Evolutionary conservation across 2,888 invertebrate species (phyloP).

Genomic region (Drosophila leonis): DNA sequence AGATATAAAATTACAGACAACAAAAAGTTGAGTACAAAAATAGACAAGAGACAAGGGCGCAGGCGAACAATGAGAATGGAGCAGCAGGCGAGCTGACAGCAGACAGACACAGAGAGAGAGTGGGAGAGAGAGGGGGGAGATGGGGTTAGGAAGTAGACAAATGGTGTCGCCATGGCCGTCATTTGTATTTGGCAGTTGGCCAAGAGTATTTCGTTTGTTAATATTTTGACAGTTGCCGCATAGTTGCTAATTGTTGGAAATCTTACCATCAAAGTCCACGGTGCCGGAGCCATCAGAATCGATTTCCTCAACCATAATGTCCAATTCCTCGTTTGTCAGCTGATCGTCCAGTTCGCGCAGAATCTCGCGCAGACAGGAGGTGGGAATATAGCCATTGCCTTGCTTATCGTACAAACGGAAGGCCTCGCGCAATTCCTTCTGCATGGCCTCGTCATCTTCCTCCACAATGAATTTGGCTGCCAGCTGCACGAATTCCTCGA

Average conservation of each 20-base stretch:
- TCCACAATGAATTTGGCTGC: slow-evolving; percentile 99
- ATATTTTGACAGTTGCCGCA: slow-evolving; percentile 32
- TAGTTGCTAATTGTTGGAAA: slow-evolving; percentile 36
- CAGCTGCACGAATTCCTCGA: slow-evolving; percentile 97
- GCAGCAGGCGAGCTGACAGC: slow-evolving; percentile 3
- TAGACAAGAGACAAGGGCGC: slow-evolving; percentile 36
- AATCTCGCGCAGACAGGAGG: slow-evolving; percentile 96
- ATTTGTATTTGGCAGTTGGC: slow-evolving; percentile 45
- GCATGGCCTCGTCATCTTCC: slow-evolving; percentile 98
- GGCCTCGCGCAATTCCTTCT: slow-evolving; percentile 98
- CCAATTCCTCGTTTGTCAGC: slow-evolving; percentile 96
- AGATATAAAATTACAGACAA: slow-evolving; percentile 5
- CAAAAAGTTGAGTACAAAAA: slow-evolving; percentile 28
- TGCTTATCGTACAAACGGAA: slow-evolving; percentile 99
- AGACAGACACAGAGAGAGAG: neutral
- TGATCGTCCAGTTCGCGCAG: slow-evolving; percentile 98
- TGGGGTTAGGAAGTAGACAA: neutral
- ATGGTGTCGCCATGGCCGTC: slow-evolving; percentile 40
- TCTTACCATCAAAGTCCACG: slow-evolving; percentile 98
- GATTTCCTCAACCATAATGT: slow-evolving; percentile 99
- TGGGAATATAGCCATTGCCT: slow-evolving; percentile 98
- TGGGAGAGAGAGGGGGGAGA: neutral
- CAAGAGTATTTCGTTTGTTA: slow-evolving; percentile 31
- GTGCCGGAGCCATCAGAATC: slow-evolving; percentile 99
- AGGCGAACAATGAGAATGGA: slow-evolving; percentile 4